These are phyloP conservation scores for Cherax destructor DNA, from an alignment of 1,140 invertebrate genomes.

Conservation along the genomic window DNA sequence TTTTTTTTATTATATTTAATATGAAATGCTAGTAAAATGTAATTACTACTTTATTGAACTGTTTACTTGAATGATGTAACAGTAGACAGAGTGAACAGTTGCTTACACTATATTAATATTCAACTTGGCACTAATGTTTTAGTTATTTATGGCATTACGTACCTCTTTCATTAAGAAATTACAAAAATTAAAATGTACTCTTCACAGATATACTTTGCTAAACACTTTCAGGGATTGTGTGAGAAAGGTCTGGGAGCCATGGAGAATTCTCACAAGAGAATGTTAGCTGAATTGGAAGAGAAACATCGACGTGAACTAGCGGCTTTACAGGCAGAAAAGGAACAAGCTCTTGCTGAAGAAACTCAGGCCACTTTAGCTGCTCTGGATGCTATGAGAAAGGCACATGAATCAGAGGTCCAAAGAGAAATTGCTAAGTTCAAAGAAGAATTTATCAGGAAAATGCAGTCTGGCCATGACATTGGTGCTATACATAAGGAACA, in stretches of 20 bases:
- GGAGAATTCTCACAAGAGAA: conserved; percentile 91
- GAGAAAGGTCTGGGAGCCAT: conserved; percentile 90
- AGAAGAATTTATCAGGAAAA: conserved; percentile 80
- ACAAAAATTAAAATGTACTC: no score
- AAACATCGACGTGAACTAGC: conserved; percentile 87
- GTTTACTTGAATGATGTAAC: no score
- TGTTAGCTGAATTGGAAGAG: conserved; percentile 89
- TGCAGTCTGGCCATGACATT: conserved; percentile 62
- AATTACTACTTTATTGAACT: no score
- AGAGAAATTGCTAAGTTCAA: conserved; percentile 87
- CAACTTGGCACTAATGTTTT: no score
- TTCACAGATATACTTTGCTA: background rate
- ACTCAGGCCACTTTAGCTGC: conserved; percentile 83
- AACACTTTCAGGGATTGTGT: conserved; percentile 81
- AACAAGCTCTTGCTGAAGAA: conserved; percentile 91
- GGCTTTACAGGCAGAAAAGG: conserved; percentile 85
- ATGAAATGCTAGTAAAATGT: no score
- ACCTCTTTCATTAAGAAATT: no score
- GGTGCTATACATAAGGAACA: conserved; percentile 77
- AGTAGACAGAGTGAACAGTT: no score
- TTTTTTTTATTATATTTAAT: no score
- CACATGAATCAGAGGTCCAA: conserved; percentile 93
- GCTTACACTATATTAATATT: no score
- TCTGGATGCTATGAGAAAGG: conserved; percentile 93
- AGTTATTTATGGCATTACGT: no score